These are phyloP conservation scores for Proteles cristata DNA, from an alignment of 2,113 vertebrate species.

Conservation along the genomic window DNA sequence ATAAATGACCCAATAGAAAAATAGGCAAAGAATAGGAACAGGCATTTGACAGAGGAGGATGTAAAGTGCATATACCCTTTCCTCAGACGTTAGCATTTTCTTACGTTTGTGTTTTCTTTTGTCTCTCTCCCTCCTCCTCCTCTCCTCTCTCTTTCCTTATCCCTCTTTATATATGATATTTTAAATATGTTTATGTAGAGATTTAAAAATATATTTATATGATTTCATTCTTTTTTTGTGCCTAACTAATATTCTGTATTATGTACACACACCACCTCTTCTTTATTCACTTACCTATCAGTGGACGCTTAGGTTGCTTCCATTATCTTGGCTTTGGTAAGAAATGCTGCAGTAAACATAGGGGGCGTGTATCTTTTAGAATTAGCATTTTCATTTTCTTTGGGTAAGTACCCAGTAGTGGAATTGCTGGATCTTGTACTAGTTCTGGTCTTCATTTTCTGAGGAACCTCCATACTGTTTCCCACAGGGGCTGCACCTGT, in stretches of 20 bases:
- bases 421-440: background rate
- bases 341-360: background rate
- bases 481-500: background rate
- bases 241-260: background rate
- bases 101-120: background rate
- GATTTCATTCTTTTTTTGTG: background rate
- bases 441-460: background rate
- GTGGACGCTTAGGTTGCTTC: background rate
- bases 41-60: background rate
- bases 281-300: background rate
- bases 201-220: background rate
- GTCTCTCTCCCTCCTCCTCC: background rate
- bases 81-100: background rate
- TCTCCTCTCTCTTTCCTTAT: background rate
- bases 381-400: background rate
- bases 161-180: background rate
- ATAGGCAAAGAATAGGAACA: background rate
- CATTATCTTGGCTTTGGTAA: background rate
- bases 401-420: background rate
- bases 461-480: background rate
- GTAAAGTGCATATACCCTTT: background rate
- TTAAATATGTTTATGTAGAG: background rate
- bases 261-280: background rate
- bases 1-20: background rate
- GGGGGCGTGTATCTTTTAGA: background rate